phyloP scores from a whole-genome alignment of 1,140 invertebrate species.

The Eupeodes corollae region DNA sequence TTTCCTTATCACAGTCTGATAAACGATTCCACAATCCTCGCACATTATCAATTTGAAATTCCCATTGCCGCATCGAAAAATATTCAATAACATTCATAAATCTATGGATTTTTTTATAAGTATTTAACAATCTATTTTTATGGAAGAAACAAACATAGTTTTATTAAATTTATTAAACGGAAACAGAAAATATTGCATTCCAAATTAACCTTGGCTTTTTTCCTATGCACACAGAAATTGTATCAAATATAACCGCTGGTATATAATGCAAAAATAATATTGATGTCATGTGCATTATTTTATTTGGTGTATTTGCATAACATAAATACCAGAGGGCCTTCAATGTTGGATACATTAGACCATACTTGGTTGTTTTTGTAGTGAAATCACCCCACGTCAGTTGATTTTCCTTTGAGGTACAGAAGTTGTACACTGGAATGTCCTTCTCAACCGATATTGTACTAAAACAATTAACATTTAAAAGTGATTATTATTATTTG shows the following conservation, averaged over 20 bases:
- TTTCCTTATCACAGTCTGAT: conserved; percentile 42
- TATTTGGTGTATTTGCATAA: conserved; percentile 15
- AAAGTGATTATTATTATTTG: no score
- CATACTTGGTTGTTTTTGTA: conserved; percentile 38
- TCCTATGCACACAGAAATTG: conserved; percentile 45
- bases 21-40: conserved; percentile 45
- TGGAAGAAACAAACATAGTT: no score
- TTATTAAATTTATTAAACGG: no score
- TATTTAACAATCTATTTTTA: conserved; percentile 53
- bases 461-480: conserved; percentile 4
- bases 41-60: conserved; percentile 55
- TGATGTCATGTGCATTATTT: conserved; percentile 40
- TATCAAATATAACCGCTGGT: conserved; percentile 57
- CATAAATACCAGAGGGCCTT: conserved; percentile 44
- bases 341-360: conserved; percentile 41
- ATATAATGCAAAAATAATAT: conserved; percentile 49
- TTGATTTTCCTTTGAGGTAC: conserved; percentile 50
- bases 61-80: conserved; percentile 61
- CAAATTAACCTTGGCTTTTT: conserved; percentile 51
- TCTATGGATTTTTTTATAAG: conserved; percentile 65
- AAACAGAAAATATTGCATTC: no score
- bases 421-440: conserved; percentile 56
- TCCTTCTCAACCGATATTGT: conserved; percentile 21
- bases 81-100: conserved; percentile 57
- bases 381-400: conserved; percentile 52